Conservation (phyloP, 1,140 invertebrate species). For the Radopholus similis region DNA sequence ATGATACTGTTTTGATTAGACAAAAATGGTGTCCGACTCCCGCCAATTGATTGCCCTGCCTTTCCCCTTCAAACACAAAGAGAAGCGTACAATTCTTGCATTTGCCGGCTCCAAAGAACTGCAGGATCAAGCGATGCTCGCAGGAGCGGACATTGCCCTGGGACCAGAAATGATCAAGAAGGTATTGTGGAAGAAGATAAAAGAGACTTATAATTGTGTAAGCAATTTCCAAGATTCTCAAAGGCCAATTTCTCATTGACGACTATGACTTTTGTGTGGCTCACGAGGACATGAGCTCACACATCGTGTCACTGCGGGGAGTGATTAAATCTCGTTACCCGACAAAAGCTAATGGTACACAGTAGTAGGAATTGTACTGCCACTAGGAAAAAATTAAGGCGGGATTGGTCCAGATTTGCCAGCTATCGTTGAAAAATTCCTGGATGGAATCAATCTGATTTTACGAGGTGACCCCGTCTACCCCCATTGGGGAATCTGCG, state of each 20-base stretch:
- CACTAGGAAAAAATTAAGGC: constrained; percentile 23
- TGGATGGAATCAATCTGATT: constrained; percentile 51
- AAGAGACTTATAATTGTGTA: neutral
- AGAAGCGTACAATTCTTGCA: constrained; percentile 56
- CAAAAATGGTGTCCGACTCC: constrained; percentile 51
- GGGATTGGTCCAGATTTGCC: constrained; percentile 50
- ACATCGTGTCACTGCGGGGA: constrained; percentile 51
- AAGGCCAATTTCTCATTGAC: constrained; percentile 55
- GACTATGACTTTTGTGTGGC: constrained; percentile 60
- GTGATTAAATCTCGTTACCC: constrained; percentile 53
- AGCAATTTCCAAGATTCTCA: constrained; percentile 46
- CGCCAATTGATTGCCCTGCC: constrained; percentile 55
- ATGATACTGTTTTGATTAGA: constrained; percentile 36
- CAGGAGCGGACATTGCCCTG: constrained; percentile 55
- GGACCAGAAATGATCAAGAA: constrained; percentile 58
- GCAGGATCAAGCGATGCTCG: constrained; percentile 47
- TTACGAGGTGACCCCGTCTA: constrained; percentile 52
- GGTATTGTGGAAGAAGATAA: constrained; percentile 14
- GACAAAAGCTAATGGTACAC: constrained; percentile 47
- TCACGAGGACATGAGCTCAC: constrained; percentile 47
- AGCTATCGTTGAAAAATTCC: constrained; percentile 46
- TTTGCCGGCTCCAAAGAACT: constrained; percentile 43
- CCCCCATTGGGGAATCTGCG: constrained; percentile 51
- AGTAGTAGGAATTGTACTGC: constrained; percentile 7
- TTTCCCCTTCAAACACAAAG: constrained; percentile 50